phyloP scores from a whole-genome alignment of 2,113 vertebrate species.

The Chaetorhynchus papuensis region DNA sequence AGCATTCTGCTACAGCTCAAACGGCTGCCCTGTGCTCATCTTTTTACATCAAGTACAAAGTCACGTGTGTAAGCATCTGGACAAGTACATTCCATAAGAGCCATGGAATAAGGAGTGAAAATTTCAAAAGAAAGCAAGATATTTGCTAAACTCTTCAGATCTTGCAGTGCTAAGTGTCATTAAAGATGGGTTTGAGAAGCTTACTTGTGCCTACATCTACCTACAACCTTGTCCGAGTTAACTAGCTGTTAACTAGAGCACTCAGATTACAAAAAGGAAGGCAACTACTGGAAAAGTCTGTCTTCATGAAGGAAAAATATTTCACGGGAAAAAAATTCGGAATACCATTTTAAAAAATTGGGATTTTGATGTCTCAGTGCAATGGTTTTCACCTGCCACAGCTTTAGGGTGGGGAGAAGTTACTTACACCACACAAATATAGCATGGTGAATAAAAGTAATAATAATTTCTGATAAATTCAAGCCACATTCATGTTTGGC shows the following conservation, averaged over 20 bases:
- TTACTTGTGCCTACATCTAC: background rate
- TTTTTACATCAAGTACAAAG: background rate
- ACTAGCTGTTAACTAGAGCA: background rate
- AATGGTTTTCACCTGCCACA: background rate
- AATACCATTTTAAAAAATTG: background rate
- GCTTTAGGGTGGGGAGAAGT: background rate
- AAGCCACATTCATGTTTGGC: conserved; percentile 54
- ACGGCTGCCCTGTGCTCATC: background rate
- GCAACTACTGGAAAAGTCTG: background rate
- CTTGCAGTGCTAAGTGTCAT: background rate
- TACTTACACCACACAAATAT: background rate
- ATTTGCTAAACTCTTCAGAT: background rate
- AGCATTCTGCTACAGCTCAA: background rate
- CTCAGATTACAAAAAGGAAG: background rate
- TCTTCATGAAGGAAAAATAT: background rate
- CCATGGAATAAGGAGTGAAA: background rate
- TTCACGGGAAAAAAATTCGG: rapidly evolving
- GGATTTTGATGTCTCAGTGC: background rate
- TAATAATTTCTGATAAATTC: conserved; percentile 56
- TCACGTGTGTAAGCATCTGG: background rate
- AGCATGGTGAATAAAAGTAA: conserved; percentile 28
- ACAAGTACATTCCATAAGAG: background rate
- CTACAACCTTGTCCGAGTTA: background rate
- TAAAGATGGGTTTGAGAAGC: background rate
- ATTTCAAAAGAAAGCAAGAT: background rate